Conservation (phyloP, 2,113 vertebrate species). For the Emydocephalus ijimae region DNA sequence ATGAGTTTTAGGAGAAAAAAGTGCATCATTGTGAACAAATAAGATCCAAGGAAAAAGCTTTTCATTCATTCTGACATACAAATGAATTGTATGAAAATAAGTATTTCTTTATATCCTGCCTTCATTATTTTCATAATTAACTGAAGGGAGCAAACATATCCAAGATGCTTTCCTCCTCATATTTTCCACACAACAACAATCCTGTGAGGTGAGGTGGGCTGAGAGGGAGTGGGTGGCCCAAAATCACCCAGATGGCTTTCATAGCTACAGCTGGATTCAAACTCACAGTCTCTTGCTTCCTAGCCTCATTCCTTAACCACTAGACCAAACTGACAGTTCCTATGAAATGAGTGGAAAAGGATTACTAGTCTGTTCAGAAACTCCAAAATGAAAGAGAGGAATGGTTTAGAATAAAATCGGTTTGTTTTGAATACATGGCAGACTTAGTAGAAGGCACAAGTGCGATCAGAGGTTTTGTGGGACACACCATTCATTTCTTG, state of each 20-base stretch:
- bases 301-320: no score
- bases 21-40: not conserved
- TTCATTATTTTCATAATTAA: not conserved
- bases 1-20: not conserved
- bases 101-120: not conserved
- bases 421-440: not conserved
- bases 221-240: no score
- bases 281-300: no score
- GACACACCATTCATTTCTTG: not conserved
- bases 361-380: not conserved
- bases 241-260: no score
- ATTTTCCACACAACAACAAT: not conserved
- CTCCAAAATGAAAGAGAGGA: not conserved
- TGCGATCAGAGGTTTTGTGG: not conserved
- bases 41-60: not conserved
- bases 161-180: not conserved
- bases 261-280: no score
- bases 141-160: not conserved
- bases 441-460: not conserved
- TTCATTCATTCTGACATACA: not conserved
- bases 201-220: no score
- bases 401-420: not conserved
- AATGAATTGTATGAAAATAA: not conserved
- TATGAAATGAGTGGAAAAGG: not conserved
- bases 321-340: no score